Conservation (phyloP, 1,140 invertebrate genomes). For the Stegodyphus mimosarum region DNA sequence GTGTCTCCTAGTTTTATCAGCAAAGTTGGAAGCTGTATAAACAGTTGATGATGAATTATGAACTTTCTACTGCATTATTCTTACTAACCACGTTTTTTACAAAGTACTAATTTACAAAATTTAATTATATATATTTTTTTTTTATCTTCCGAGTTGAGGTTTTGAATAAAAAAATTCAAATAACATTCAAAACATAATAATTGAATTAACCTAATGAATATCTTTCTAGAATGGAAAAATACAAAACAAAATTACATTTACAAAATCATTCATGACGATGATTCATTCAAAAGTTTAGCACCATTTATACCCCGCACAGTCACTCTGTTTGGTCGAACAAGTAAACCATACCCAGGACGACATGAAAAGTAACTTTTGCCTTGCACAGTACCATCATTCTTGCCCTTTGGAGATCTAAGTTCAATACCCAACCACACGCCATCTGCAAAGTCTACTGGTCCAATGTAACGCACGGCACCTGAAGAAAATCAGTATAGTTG, state of each 20-base stretch:
- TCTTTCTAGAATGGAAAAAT: too few relatives aligned
- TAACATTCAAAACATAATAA: too few relatives aligned
- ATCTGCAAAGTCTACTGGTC: conserved; percentile 72
- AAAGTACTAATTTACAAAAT: too few relatives aligned
- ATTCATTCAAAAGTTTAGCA: conserved; percentile 68
- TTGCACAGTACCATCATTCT: conserved; percentile 71
- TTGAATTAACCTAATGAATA: too few relatives aligned
- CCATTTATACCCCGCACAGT: conserved; percentile 73
- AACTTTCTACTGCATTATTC: too few relatives aligned
- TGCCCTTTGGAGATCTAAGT: conserved; percentile 70
- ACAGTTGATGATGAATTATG: too few relatives aligned
- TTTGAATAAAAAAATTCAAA: too few relatives aligned
- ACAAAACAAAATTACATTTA: not conserved
- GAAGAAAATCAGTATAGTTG: not conserved
- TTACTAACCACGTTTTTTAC: too few relatives aligned
- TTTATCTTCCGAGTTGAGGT: too few relatives aligned
- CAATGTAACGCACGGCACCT: conserved; percentile 64
- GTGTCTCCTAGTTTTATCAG: too few relatives aligned
- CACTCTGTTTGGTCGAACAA: conserved; percentile 71
- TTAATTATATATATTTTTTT: too few relatives aligned
- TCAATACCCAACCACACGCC: conserved; percentile 73
- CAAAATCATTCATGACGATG: conserved; percentile 5
- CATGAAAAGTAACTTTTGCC: conserved; percentile 71
- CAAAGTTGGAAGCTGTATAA: too few relatives aligned
- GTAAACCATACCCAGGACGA: conserved; percentile 70